Evolutionary conservation across 2,113 vertebrate genomes (phyloP).

Genomic region (Archilochus colubris): DNA sequence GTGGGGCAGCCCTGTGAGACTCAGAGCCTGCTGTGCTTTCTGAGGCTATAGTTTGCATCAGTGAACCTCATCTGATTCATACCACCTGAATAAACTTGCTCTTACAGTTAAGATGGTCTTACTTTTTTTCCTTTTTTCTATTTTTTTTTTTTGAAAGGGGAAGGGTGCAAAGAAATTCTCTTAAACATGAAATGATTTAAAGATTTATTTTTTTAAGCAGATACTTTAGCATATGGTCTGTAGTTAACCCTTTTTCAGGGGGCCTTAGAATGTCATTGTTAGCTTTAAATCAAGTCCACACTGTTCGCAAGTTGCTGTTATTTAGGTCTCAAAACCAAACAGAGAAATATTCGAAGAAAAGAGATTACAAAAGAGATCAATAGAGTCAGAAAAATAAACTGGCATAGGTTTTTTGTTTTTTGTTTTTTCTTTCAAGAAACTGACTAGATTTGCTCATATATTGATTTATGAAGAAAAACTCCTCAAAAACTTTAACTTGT

Average conservation of each 20-base stretch:
- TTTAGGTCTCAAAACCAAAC: slow-evolving; percentile 27
- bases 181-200: slow-evolving; percentile 58
- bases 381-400: background rate
- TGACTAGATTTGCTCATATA: background rate
- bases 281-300: slow-evolving; percentile 8
- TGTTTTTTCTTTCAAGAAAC: background rate
- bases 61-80: slow-evolving; percentile 81
- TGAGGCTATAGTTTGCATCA: slow-evolving; percentile 76
- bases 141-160: background rate
- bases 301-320: slow-evolving; percentile 35
- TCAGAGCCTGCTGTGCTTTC: slow-evolving; percentile 74
- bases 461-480: slow-evolving; percentile 21
- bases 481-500: background rate
- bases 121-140: background rate
- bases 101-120: slow-evolving; percentile 76
- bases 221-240: background rate
- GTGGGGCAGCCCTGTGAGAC: slow-evolving; percentile 55
- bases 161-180: background rate
- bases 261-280: background rate
- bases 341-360: slow-evolving; percentile 13
- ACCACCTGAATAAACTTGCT: slow-evolving; percentile 91
- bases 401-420: background rate
- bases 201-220: slow-evolving; percentile 13
- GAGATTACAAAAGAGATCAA: background rate
- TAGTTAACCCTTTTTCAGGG: background rate